A percentile compares a stretch with the other conserved stretches of the same genome.
These are phyloP conservation scores for Microctonus aethiopoides DNA, from an alignment of 2,888 invertebrate genomes.

Conservation along the genomic window DNA sequence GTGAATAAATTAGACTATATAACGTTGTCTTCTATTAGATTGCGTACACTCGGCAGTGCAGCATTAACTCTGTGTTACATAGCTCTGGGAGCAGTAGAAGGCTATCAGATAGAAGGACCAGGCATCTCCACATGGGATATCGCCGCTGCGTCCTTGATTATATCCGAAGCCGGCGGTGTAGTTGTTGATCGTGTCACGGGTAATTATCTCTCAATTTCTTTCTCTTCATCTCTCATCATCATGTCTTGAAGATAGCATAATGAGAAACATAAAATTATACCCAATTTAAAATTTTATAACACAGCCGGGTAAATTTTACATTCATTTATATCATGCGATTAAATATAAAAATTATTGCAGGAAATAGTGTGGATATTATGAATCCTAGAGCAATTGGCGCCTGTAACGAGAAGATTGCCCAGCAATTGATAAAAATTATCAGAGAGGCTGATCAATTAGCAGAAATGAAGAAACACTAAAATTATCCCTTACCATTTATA, in stretches of 20 bases:
- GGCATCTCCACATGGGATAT: constrained; percentile 86
- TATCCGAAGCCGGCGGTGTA: constrained; percentile 82
- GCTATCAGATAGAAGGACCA: constrained; percentile 76
- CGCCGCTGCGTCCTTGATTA: constrained; percentile 79
- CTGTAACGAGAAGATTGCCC: constrained; percentile 69
- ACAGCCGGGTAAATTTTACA: neutral
- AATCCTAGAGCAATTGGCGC: constrained; percentile 72
- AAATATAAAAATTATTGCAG: constrained; percentile 48
- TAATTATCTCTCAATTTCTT: constrained; percentile 32
- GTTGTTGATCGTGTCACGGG: constrained; percentile 71
- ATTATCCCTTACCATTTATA: neutral
- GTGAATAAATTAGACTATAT: no score
- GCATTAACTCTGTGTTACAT: constrained; percentile 80
- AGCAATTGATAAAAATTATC: constrained; percentile 68
- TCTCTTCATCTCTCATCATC: neutral
- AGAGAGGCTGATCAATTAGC: constrained; percentile 68
- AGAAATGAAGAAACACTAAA: constrained; percentile 38
- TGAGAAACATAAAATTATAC: neutral
- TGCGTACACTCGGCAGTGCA: constrained; percentile 79
- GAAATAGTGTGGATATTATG: constrained; percentile 72
- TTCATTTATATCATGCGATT: neutral
- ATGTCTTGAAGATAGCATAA: neutral
- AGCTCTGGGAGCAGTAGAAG: constrained; percentile 77
- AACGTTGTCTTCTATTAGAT: constrained; percentile 52
- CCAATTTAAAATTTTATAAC: neutral